A percentile compares a stretch with the other conserved stretches of the same genome.
Conservation (phyloP, 1,140 invertebrate species). For the Wiebesia pumilae region DNA sequence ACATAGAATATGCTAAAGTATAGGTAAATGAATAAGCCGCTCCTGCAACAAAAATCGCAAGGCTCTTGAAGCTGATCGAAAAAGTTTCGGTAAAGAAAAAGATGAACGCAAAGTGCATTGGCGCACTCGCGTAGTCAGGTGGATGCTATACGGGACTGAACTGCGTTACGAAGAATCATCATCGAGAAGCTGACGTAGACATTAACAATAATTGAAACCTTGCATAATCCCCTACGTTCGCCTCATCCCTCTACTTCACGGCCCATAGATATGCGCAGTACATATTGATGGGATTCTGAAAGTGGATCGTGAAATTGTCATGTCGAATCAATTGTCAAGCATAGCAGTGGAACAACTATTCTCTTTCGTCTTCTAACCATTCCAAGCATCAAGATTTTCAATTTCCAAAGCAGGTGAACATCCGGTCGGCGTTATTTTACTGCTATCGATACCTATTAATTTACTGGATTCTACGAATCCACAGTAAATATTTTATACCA, state of each 20-base stretch:
- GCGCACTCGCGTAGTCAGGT: background rate
- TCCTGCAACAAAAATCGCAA: too few species aligned
- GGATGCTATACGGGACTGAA: background rate
- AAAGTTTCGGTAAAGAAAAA: background rate
- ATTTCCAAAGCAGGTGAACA: background rate
- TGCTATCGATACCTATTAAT: too few species aligned
- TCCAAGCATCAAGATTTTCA: background rate
- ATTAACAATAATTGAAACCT: constrained; percentile 42
- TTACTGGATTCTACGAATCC: too few species aligned
- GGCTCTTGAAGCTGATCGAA: background rate
- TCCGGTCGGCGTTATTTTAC: background rate
- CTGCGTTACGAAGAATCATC: background rate
- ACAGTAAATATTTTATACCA: background rate
- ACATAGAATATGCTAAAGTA: too few species aligned
- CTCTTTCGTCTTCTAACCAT: background rate
- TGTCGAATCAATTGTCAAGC: constrained; percentile 27
- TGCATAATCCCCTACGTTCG: background rate
- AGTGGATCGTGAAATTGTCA: constrained; percentile 38
- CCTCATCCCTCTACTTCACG: background rate
- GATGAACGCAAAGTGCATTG: background rate
- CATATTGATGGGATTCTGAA: constrained; percentile 27
- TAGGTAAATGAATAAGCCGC: too few species aligned
- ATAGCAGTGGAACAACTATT: background rate
- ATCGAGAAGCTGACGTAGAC: constrained; percentile 26
- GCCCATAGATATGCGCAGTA: background rate